A percentile compares a stretch with the other conserved stretches of the same genome.
Conservation (phyloP, 2,797 vertebrate genomes). For the Coluber constrictor region DNA sequence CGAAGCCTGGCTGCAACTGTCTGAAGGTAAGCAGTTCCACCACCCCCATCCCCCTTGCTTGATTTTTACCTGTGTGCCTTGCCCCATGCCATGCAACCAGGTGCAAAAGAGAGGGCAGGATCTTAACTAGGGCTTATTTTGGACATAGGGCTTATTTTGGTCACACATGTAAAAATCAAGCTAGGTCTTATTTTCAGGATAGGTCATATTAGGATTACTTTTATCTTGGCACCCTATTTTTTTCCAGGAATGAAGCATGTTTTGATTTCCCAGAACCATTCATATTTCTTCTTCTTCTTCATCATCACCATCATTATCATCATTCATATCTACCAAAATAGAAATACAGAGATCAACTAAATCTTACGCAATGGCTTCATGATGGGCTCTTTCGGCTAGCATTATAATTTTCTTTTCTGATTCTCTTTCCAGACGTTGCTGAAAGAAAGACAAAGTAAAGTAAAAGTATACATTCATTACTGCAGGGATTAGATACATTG, state of each 20-base stretch:
- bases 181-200: not conserved
- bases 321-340: not conserved
- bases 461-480: not conserved
- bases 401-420: conserved; percentile 78
- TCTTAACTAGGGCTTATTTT: too few species aligned
- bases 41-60: too few species aligned
- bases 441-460: conserved; percentile 39
- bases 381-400: conserved; percentile 77
- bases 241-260: not conserved
- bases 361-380: conserved; percentile 82
- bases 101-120: too few species aligned
- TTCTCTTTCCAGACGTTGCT: conserved; percentile 81
- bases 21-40: too few species aligned
- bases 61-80: too few species aligned
- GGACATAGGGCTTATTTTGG: too few species aligned
- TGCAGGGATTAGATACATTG: not conserved
- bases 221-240: not conserved
- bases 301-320: not conserved
- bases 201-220: not conserved
- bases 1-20: too few species aligned
- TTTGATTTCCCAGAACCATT: not conserved
- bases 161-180: too few species aligned
- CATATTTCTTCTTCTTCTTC: not conserved
- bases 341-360: conserved; percentile 18
- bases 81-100: too few species aligned